Conservation (phyloP, 37 sponge, comb jelly and placozoan genomes). For the Eunapius fragilis region DNA sequence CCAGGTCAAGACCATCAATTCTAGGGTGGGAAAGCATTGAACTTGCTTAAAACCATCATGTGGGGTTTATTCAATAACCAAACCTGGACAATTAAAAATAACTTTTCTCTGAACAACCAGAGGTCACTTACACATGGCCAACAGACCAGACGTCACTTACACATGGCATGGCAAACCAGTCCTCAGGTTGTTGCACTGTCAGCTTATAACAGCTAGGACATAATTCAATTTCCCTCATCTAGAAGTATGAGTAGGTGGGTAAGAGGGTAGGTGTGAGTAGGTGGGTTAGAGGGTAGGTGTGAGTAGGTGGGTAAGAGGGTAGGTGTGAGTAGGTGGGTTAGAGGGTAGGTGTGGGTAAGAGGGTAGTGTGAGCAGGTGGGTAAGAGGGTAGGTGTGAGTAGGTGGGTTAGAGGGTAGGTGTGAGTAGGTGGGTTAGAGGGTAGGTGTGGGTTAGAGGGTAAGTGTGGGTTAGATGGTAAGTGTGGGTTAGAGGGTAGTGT, state of each 20-base stretch:
- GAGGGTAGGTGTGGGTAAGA: neutral
- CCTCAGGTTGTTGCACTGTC: constrained; percentile 72
- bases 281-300: neutral
- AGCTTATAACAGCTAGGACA: constrained; percentile 89
- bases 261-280: neutral
- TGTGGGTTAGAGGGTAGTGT: neutral
- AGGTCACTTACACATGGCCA: no score
- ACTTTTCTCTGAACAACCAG: no score
- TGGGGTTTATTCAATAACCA: no score
- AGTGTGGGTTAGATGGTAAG: neutral
- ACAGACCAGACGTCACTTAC: constrained; percentile 66
- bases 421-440: neutral
- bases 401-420: neutral
- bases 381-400: neutral
- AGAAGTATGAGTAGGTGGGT: neutral
- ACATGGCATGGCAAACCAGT: constrained; percentile 90
- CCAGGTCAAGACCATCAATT: no score
- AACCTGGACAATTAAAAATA: no score
- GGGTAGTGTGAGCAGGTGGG: neutral
- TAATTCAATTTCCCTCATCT: constrained; percentile 91
- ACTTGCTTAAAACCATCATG: no score
- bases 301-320: neutral
- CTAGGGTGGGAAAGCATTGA: no score
- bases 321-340: neutral
- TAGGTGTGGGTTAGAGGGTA: neutral